Evolutionary conservation across 2,888 invertebrate species (phyloP), one percentile per base, ranked within the genome.

Genomic region (Caenorhabditis angaria): DNA sequence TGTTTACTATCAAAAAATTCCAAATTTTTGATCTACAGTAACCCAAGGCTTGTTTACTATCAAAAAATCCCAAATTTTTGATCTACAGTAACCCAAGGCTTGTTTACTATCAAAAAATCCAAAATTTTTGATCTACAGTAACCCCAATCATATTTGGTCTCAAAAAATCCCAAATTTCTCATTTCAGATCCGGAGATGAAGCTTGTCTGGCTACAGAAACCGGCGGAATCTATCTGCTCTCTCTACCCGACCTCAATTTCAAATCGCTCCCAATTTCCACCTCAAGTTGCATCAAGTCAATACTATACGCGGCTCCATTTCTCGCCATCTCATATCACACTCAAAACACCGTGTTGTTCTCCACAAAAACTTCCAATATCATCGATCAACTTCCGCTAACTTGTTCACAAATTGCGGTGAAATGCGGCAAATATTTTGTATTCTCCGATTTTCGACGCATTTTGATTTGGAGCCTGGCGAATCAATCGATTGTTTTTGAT

Each of bases 161-260:
- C 32, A 29, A 28, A 57, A 29, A 29, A 35, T 32, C 14, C 20
- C 10, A 2, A 58, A 20, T 24, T 12, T 55, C n/a, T n/a, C n/a
- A n/a, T 55, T 71, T 24, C 62, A 70, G 75, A 60, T 54, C 29
- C 48, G 66, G 59, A 4, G 60, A 62, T 27, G 70, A 73, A 48
- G 25, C 20, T 12, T 70, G 67, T 27, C 59, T 70, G 41, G 66
- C 68, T 0, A 69, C 66, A 10, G 72, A 72, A 53, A 76, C 76
- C 6, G 72, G 72, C 20, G 76, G 76, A 58, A 29, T 72, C 18
- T 76, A 70, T 35, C 20, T 61, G 0, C 1, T 63, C 14, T 41
- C 22, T 0, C 65, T 76, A 0, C 76, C 76, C 14, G 53, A 61
- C 12, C 22, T 76, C 27, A 56, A 62, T 27, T 47, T 35, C 5